Base-by-base conservation (phyloP, 1,140 invertebrate genomes). In the Orussus abietinus region DNA sequence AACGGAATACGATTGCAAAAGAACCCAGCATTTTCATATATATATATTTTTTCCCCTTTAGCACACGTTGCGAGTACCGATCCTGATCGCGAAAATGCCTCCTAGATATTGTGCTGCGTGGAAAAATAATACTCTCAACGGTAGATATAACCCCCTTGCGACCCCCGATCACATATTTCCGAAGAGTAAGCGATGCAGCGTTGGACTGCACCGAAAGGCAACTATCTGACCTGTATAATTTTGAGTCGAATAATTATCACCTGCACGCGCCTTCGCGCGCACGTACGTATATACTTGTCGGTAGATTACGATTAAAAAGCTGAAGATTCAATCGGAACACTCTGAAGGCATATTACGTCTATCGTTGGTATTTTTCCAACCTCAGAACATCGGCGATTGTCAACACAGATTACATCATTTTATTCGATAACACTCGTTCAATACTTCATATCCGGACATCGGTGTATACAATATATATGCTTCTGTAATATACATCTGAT, bases 391-490 rank as follows among this genome's bases (percentile, higher is more conserved):
- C 51, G 53, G 53, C 59, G 61, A 62, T 62, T 57, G 63, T 67
- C 59, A 62, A 66, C 56, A 67, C 61, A 61, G 52, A 67, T 58
- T 62, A 61, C 58, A 67, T 57, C 52, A 51, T 62, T 49, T 64
- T 57, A 58, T 54, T 64, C 50, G 38, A 58, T 64, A 66, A 66
- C 61, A 66, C 52, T 64, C 61, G 53, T 62, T 64, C 52, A 59
- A 62, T 60, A 60, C 45, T 61, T 65, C 51, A 62, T 57, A 62
- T 61, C 60, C 47, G 65, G 63, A 65, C 62, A 60, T 66, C 46
- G 39, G 59, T 66, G 66, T 64, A 66, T 63, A 65, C 62, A 64
- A 65, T 64, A 25, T 25, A 66, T 65, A 61, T 62, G 51, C 57
- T 64, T 64, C 54, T 63, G 45, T 56, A 56, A 65, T 66, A 62